phyloP scores from a whole-genome alignment of 2,888 invertebrate species.

The Cremastinae sp. region DNA sequence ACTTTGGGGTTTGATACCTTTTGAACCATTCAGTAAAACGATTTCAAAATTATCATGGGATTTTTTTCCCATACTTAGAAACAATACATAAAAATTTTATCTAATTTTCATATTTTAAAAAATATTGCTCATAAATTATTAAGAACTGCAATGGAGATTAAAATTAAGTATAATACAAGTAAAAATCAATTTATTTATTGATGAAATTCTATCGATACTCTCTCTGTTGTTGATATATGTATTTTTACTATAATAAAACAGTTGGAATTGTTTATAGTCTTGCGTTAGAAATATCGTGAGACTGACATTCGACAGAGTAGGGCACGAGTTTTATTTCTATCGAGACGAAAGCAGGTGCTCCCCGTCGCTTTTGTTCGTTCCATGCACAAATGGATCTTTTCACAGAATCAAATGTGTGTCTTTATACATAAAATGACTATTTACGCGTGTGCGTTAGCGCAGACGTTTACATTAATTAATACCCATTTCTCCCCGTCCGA shows the following conservation, averaged over 20 bases:
- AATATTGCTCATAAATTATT: too few relatives aligned
- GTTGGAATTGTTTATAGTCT: background rate
- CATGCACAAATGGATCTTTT: constrained; percentile 45
- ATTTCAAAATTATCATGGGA: too few relatives aligned
- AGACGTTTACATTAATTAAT: constrained; percentile 31
- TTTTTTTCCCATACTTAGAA: too few relatives aligned
- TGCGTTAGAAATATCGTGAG: background rate
- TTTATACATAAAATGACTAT: background rate
- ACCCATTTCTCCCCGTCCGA: constrained; percentile 30
- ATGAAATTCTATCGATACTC: background rate
- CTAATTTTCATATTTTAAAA: too few relatives aligned
- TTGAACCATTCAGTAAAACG: too few relatives aligned
- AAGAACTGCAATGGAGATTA: too few relatives aligned
- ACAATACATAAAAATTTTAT: too few relatives aligned
- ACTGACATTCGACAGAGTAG: constrained; percentile 14
- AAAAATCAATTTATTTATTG: too few relatives aligned
- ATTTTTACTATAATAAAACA: too few relatives aligned
- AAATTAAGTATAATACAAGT: constrained; percentile 2
- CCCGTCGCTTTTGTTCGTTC: constrained; percentile 25
- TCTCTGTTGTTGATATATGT: too few relatives aligned
- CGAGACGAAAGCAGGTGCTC: constrained; percentile 35
- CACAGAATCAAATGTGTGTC: constrained; percentile 3
- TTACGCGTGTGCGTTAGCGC: constrained; percentile 4
- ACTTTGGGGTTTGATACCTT: too few relatives aligned
- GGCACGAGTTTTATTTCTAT: background rate